Conservation (phyloP, 2,797 vertebrate species). For the Ispidina lecontei region DNA sequence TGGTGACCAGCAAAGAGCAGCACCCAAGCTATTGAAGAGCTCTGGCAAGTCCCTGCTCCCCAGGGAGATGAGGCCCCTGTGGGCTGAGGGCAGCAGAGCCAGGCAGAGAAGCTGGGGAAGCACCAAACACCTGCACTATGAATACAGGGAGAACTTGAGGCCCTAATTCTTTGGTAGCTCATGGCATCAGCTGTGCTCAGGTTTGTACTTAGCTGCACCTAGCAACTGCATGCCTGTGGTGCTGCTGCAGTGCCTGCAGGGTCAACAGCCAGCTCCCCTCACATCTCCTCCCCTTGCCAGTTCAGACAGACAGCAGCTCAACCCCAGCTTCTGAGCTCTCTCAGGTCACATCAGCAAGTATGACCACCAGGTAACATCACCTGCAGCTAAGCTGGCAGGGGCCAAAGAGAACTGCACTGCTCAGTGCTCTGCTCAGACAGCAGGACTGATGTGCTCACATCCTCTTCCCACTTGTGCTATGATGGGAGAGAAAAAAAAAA, state of each 20-base stretch:
- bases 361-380: neutral
- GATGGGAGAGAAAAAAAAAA: neutral
- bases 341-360: neutral
- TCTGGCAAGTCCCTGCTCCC: neutral
- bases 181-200: neutral
- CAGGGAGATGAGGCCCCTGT: neutral
- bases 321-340: neutral
- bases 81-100: neutral
- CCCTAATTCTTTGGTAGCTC: neutral
- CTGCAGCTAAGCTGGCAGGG: neutral
- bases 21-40: neutral
- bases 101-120: neutral
- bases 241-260: neutral
- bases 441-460: neutral
- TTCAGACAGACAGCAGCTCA: neutral
- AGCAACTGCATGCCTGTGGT: neutral
- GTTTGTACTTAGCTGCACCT: neutral
- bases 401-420: neutral
- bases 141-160: neutral
- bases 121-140: neutral
- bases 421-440: neutral
- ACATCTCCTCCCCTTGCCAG: neutral
- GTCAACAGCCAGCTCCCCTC: neutral
- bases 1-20: fast-evolving
- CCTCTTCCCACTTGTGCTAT: neutral